Conservation (phyloP, 2,888 invertebrate genomes). For the Cheilosia grossa region DNA sequence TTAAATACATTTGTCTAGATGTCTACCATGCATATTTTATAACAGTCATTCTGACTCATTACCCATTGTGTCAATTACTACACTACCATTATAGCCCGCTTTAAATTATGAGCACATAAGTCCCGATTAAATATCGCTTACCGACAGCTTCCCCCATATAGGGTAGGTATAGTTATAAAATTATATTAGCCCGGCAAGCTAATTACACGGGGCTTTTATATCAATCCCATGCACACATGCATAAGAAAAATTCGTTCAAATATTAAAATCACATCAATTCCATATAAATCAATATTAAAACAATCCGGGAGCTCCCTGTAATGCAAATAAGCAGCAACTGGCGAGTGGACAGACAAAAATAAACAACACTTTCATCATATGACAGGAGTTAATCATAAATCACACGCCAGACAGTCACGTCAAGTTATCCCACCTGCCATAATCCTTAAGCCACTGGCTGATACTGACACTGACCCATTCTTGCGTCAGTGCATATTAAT, state of each 20-base stretch:
- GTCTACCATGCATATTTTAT: no score
- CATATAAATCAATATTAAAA: constrained; percentile 69
- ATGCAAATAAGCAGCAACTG: constrained; percentile 27
- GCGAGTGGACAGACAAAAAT: constrained; percentile 2
- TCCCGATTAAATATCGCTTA: constrained; percentile 54
- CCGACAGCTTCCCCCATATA: constrained; percentile 19
- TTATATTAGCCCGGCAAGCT: constrained; percentile 40
- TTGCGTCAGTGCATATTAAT: constrained; percentile 28
- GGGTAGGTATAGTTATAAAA: constrained; percentile 14
- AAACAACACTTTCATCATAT: constrained; percentile 11
- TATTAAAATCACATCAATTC: constrained; percentile 73
- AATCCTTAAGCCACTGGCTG: constrained; percentile 33
- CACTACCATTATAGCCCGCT: no score
- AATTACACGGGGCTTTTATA: constrained; percentile 68
- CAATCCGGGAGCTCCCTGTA: not conserved
- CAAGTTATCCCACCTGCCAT: constrained; percentile 16
- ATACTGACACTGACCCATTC: not conserved
- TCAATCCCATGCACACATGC: constrained; percentile 48
- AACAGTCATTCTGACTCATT: no score
- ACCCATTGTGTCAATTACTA: no score
- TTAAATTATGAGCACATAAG: constrained; percentile 18
- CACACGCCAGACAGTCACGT: constrained; percentile 47
- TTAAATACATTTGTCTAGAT: no score
- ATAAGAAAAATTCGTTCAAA: constrained; percentile 61
- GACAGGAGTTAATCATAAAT: constrained; percentile 69